Evolutionary conservation across 2,888 invertebrate genomes (phyloP), one percentile per base, ranked within the genome.

Genomic region (Drosophila atripex): DNA sequence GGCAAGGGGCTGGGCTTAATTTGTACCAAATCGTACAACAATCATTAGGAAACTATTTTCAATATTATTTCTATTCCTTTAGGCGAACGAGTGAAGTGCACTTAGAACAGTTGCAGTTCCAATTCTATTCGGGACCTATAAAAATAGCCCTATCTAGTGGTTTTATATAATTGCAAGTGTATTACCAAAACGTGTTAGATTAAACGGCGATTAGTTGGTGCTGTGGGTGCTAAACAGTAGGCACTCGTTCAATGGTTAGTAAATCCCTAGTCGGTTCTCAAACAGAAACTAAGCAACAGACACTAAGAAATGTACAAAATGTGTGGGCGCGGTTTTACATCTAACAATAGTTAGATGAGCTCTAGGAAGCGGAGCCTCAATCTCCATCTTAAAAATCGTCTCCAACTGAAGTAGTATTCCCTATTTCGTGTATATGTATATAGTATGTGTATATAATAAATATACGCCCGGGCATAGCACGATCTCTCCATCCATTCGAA

Each of bases 261-360:
- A 52, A 46, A 46, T 64, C 66, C 49, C 43, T 38, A 6, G 46
- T 64, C 64, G 53, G 54, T 47, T 65, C 65, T 68, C 68, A 54
- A 64, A 66, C 68, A 64, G 46, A 72, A 73, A 71, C 65, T 49
- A 64, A 66, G 77, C 52, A 53, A 71, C 70, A 61, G 73, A 72
- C 70, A 58, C 28, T 28, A 28, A 28, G 28, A 50, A 65, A 78
- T 85, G 30, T 86, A 80, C 64, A 77, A 75, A 72, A 54, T 65
- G 73, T 68, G 55, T 54, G 69, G 53, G 70, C 55, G 47, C 76
- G 60, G 84, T 75, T 88, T 88, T 88, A 75, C 58, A 88, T 80
- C 89, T 80, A 88, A 89, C 89, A 89, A 89, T 64, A 89, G 80
- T 88, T 80, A 86, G 88, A 88, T 80, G 30, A 61, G 39, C 49